Percentiles rank a stretch among this genome's conserved stretches.
Evolutionary conservation across 92 coral and sea anemone genomes (phyloP).

Genomic region (Zoanthus sociatus): DNA sequence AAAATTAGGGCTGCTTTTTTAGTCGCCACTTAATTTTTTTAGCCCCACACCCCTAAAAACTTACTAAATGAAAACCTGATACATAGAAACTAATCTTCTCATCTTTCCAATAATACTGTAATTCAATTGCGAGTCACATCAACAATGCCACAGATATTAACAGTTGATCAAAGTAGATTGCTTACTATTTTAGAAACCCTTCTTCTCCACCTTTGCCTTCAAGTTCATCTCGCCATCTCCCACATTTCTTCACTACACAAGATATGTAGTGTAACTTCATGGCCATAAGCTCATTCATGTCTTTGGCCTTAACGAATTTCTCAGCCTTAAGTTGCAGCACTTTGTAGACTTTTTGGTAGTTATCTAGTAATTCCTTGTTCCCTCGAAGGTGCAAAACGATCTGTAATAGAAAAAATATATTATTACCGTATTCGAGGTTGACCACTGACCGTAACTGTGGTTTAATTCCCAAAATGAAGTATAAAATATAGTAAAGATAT

Average conservation of each 20-base stretch:
- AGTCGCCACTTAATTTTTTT: too few species aligned
- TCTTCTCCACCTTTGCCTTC: slow-evolving; percentile 91
- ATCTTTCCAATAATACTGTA: too few species aligned
- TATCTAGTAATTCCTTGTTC: slow-evolving; percentile 78
- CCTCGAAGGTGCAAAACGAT: slow-evolving; percentile 75
- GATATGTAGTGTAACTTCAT: slow-evolving; percentile 92
- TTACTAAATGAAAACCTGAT: too few species aligned
- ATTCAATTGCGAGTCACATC: too few species aligned
- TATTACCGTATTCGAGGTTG: too few species aligned
- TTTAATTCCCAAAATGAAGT: too few species aligned
- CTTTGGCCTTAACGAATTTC: slow-evolving; percentile 65
- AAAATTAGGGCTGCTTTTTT: too few species aligned
- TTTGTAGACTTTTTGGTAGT: slow-evolving; percentile 81
- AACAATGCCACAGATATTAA: too few species aligned
- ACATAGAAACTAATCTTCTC: too few species aligned
- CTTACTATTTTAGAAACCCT: slow-evolving; percentile 87
- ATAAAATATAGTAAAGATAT: too few species aligned
- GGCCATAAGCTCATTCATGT: slow-evolving; percentile 85
- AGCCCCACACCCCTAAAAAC: too few species aligned
- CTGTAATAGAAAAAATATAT: slow-evolving; percentile 40
- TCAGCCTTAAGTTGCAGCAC: slow-evolving; percentile 81
- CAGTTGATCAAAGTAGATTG: slow-evolving; percentile 72
- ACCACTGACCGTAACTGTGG: too few species aligned
- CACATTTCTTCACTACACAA: slow-evolving; percentile 72
- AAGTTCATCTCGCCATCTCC: slow-evolving; percentile 84